Base-by-base conservation (phyloP, 2,888 invertebrate species). In the Patella caerulea region DNA sequence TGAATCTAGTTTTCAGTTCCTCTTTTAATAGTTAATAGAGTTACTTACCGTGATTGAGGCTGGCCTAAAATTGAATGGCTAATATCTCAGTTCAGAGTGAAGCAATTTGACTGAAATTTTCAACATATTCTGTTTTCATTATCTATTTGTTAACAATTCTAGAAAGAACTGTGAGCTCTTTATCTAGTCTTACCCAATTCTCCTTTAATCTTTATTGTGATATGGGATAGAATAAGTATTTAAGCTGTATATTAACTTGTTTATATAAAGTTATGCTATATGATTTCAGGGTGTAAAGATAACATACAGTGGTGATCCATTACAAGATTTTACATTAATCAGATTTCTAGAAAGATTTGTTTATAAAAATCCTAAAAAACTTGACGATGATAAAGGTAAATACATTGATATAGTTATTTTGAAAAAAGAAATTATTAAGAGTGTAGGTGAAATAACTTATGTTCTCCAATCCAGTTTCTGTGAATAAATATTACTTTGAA, bases 321-420 rank as follows among this genome's bases (percentile, higher is more conserved):
- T 99, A 3, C 94, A 96, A 86, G 99, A 99, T 92, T 97, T 98
- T 91, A 95, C 96, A 0, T 93, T 97, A 56, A 95, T 97, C 73
- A 94, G 96, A 73, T 99, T 99, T 92, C 93, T 99, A 72, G 98
- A 99, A 88, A 94, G 98, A 71, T 99, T 98, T 91, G 97, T 97
- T 14, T 98, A 97, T 91, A 96, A 97, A 90, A 99, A 99, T 93
- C 93, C 94, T 7, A 94, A 94, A 87, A 92, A 91, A 79, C 79
- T 80, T 70, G 84, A 85, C 29, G 72, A 77, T 53, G 81, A 86
- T 86, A 80, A 84, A 84, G 79, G 75, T 65, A 65, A 11, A 19
- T 24, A 45, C 7, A 45, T 45, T 45, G 45, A 45, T 45, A 9
- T 7, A 45, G 7, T 45, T 45, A 45, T 65, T 65, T 19, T 3